A percentile compares a stretch with the other conserved stretches of the same genome.
Evolutionary conservation across 2,888 invertebrate species (phyloP).

Genomic region (Trilocha varians): DNA sequence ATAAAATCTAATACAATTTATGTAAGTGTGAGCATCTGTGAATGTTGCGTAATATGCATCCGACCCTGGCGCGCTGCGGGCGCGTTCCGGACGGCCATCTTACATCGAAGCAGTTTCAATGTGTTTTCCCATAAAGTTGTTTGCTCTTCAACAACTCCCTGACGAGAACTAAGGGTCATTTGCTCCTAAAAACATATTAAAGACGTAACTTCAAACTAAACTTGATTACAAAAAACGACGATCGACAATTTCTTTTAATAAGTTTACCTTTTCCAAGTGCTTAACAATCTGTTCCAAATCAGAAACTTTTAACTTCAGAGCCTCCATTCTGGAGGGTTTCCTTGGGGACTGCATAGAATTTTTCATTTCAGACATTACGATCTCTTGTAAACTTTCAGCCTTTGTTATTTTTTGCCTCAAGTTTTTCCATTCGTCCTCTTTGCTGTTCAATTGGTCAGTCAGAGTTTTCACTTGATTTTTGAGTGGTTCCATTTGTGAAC

Average conservation of each 20-base stretch:
- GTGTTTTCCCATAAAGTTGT: slow-evolving; percentile 55
- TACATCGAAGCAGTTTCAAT: slow-evolving; percentile 67
- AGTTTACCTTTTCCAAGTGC: slow-evolving; percentile 53
- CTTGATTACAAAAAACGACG: too few relatives aligned
- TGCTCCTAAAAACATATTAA: slow-evolving; percentile 45
- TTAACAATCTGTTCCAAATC: slow-evolving; percentile 74
- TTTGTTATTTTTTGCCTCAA: slow-evolving; percentile 70
- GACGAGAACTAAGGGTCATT: slow-evolving; percentile 55
- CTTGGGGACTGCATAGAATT: slow-evolving; percentile 66
- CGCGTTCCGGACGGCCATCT: slow-evolving; percentile 66
- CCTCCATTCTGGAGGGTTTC: slow-evolving; percentile 73
- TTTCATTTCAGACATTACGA: slow-evolving; percentile 67
- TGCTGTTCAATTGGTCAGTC: slow-evolving; percentile 62
- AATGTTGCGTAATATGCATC: slow-evolving; percentile 74
- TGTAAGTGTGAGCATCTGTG: slow-evolving; percentile 75
- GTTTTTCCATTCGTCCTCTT: slow-evolving; percentile 70
- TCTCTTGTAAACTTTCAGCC: slow-evolving; percentile 67
- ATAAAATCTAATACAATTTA: slow-evolving; percentile 17
- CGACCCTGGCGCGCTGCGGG: slow-evolving; percentile 67
- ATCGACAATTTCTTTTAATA: slow-evolving; percentile 1
- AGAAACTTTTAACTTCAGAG: slow-evolving; percentile 73
- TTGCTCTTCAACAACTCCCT: slow-evolving; percentile 63
- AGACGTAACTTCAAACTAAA: neutral
- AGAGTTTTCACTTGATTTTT: slow-evolving; percentile 68
- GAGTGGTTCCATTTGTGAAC: slow-evolving; percentile 71